These are phyloP conservation scores for Patagioenas fasciata DNA, from an alignment of 2,113 vertebrate species.

Conservation along the genomic window DNA sequence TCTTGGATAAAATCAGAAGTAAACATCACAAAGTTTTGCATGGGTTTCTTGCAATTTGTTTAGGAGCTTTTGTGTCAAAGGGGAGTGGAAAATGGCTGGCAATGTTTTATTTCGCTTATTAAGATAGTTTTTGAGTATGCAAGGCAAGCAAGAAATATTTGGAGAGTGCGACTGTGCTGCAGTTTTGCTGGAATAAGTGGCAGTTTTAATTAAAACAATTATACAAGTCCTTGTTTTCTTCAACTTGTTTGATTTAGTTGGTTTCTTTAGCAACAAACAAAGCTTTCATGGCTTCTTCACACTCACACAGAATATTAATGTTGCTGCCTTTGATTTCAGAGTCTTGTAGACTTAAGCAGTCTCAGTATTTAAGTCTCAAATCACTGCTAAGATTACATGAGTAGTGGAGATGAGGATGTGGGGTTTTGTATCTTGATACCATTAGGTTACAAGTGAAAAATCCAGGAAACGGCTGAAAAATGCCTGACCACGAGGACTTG, in stretches of 20 bases:
- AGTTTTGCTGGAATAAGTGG: constrained; percentile 37
- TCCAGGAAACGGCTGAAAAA: background rate
- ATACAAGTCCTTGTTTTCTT: constrained; percentile 57
- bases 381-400: background rate
- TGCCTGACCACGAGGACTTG: background rate
- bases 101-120: constrained; percentile 29
- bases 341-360: background rate
- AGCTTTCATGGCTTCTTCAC: constrained; percentile 32
- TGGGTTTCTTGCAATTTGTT: constrained; percentile 33
- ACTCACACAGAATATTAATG: constrained; percentile 24
- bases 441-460: background rate
- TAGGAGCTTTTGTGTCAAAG: constrained; percentile 30
- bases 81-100: constrained; percentile 18
- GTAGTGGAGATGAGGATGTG: background rate
- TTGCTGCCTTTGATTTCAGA: constrained; percentile 8
- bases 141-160: constrained; percentile 16
- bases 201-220: constrained; percentile 68
- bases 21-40: constrained; percentile 55
- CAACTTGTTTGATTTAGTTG: constrained; percentile 40
- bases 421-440: background rate
- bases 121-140: background rate
- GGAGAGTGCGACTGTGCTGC: background rate
- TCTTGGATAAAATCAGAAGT: constrained; percentile 53
- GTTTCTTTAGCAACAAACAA: constrained; percentile 48
- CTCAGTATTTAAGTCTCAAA: background rate